phyloP scores from a whole-genome alignment of 2,888 invertebrate genomes.

The Trachelus troglodyta region DNA sequence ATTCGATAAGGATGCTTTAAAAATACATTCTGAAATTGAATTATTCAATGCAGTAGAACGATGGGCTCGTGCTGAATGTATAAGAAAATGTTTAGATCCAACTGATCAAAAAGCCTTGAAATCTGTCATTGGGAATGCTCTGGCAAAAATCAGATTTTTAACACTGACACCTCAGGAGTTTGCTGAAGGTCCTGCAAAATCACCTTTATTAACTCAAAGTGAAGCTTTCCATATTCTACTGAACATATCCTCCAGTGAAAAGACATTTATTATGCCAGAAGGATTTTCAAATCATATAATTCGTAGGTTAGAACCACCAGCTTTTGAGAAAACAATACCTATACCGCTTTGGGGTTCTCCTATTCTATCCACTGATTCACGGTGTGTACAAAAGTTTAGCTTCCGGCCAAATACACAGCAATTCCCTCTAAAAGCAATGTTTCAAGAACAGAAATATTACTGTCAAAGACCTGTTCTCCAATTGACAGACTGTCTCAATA shows the following conservation, averaged over 20 bases:
- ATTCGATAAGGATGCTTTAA: conserved; percentile 79
- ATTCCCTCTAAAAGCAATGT: not conserved
- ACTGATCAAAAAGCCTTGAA: conserved; percentile 49
- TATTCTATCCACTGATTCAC: not conserved
- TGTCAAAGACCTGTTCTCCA: conserved; percentile 77
- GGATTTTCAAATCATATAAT: conserved; percentile 72
- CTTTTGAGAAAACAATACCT: not conserved
- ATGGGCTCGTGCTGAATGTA: conserved; percentile 73
- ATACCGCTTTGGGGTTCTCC: not conserved
- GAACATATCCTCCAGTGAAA: conserved; percentile 81
- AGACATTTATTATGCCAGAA: conserved; percentile 77
- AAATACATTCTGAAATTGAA: conserved; percentile 81
- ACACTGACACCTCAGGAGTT: conserved; percentile 85
- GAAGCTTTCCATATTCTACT: conserved; percentile 85
- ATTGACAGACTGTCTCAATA: conserved; percentile 80
- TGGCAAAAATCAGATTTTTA: conserved; percentile 83
- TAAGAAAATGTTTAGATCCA: conserved; percentile 65
- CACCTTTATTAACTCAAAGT: conserved; percentile 78
- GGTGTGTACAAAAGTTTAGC: not conserved
- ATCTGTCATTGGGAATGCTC: conserved; percentile 69
- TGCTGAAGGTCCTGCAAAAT: conserved; percentile 84
- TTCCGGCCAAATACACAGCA: not conserved
- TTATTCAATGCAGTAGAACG: conserved; percentile 80
- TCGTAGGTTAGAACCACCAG: conserved; percentile 30
- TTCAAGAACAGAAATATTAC: conserved; percentile 70